Evolutionary conservation across 64 coral and sea anemone genomes (phyloP), one percentile per base, ranked within the genome.

Genomic region (Dendrophyllia cribrosa): DNA sequence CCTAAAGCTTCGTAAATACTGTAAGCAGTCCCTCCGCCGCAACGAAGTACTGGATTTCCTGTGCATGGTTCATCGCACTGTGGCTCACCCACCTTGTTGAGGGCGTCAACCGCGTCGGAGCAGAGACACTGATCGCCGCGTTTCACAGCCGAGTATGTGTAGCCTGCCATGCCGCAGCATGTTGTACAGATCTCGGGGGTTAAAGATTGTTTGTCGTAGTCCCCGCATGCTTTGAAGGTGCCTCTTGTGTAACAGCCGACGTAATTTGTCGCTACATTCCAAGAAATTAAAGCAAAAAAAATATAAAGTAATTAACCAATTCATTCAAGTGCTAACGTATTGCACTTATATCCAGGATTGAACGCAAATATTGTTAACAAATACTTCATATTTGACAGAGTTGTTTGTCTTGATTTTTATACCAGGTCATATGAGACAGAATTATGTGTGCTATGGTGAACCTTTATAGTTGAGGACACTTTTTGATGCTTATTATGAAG

Each of bases 111-210:
- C 1, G 83, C 10, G 50, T 51, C 56, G 16, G 78, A 70, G 63
- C 95, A 97, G 56, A 87, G 93, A 75, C 95, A 97, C 44, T 94
- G 87, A 15, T 64, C 75, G 1, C 95, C 95, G 34, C 62, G 46
- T 43, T 52, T 90, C 6, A 97, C 64, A 13, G 88, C 95, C 24
- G 95, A 87, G 21, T 87, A 88, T 3, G 21, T 64, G 56, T 94
- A 86, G 7, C 88, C 91, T 56, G 83, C 91, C 2, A 16, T 44
- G 1, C 92, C 95, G 60, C 95, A 97, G 8, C 65, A 78, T 5
- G 70, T 77, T 9, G 90, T 97, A 23, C 95, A 97, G 9, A 51
- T 55, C 11, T 94, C 95, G 1, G 95, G 83, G 19, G 95, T 97
- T 11, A 97, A 81, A 3, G 23, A 46, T 0, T 76, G 9, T 11